Evolutionary conservation across 1,140 invertebrate genomes (phyloP), one percentile per base, ranked within the genome.

Genomic region (Adelges cooleyi): DNA sequence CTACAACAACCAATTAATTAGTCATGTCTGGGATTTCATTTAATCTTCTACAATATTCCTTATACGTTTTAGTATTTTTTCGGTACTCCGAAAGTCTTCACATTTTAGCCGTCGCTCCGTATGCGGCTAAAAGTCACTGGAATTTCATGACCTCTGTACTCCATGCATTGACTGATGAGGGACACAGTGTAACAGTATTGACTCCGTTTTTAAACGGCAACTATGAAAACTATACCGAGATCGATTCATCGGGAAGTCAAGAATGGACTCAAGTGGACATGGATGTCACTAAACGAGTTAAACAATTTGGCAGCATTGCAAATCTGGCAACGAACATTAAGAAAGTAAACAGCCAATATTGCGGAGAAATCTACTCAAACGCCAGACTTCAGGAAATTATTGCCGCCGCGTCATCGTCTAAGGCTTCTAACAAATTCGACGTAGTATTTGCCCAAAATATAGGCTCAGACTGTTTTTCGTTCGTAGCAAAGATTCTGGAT

Each of bases 71-170:
- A n/a, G n/a, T n/a, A n/a, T n/a, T n/a, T n/a, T n/a, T n/a, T n/a
- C n/a, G n/a, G n/a, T n/a, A n/a, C n/a, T n/a, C n/a, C n/a, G n/a
- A n/a, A n/a, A n/a, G n/a, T n/a, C n/a, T n/a, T n/a, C n/a, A n/a
- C n/a, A n/a, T n/a, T n/a, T n/a, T n/a, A n/a, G n/a, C n/a, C n/a
- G n/a, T n/a, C n/a, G n/a, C n/a, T n/a, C n/a, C n/a, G n/a, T n/a
- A n/a, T n/a, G n/a, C n/a, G n/a, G n/a, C n/a, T n/a, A 70, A 69
- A 67, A 76, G 74, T 54, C 75, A 77, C 65, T 73, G 70, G 53
- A 65, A 69, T 22, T 78, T 0, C 78, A 77, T 20, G 72, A 72
- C 46, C 3, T 20, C 10, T 27, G 66, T 77, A 1, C 66, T 75
- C 18, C 40, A 69, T 3, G 71, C 67, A 9, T 42, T 66, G 27